Evolutionary conservation across 2,113 vertebrate genomes (phyloP).

Genomic region (Anhinga rufa): DNA sequence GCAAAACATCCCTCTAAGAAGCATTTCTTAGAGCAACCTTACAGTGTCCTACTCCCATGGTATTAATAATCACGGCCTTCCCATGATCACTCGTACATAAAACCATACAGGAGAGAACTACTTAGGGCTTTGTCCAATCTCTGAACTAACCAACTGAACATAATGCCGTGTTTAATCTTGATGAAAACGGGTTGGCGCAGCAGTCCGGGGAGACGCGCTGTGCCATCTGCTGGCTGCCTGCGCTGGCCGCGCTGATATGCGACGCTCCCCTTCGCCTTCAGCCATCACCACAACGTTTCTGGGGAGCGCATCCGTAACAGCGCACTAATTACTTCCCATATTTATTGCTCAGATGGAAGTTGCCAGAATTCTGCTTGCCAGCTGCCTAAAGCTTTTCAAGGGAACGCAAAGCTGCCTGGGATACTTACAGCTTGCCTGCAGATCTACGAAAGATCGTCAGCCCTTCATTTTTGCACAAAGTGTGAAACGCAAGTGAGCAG

Average conservation of each 20-base stretch:
- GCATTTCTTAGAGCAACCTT: background rate
- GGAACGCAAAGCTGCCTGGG: background rate
- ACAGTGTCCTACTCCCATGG: background rate
- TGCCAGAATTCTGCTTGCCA: background rate
- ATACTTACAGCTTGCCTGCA: background rate
- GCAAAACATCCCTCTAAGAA: background rate
- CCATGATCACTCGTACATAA: background rate
- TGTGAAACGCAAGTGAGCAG: fast-evolving
- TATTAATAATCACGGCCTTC: background rate
- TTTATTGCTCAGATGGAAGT: background rate
- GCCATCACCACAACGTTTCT: background rate
- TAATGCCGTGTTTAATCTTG: background rate
- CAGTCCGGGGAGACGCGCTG: fast-evolving
- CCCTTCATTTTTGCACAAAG: background rate
- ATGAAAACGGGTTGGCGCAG: fast-evolving
- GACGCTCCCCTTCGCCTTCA: fast-evolving
- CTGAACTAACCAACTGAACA: background rate
- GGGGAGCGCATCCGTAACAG: fast-evolving
- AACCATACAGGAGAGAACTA: fast-evolving
- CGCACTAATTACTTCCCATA: background rate
- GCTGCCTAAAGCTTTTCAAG: background rate
- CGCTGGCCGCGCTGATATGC: fast-evolving
- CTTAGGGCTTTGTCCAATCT: background rate
- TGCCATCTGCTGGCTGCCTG: background rate
- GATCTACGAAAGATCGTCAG: fast-evolving